Base-by-base conservation (phyloP, 2,797 vertebrate species). In the Poeciliopsis turneri region DNA sequence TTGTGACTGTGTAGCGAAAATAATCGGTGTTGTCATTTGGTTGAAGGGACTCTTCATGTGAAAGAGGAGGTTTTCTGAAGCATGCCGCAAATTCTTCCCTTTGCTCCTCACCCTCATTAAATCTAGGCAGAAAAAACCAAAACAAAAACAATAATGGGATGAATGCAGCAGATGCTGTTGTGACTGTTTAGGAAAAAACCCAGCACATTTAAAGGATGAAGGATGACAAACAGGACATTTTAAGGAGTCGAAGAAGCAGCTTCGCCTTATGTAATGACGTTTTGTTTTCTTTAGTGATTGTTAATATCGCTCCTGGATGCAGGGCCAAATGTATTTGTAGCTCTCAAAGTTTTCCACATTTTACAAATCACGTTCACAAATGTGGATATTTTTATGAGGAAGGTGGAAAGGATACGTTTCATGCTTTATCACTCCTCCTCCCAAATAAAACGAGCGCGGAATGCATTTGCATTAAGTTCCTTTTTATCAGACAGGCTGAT, bases 171-270 rank as follows among this genome's bases (percentile, higher is more conserved):
- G 13, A n/a, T 68, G 80, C 2, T 72, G 78, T 76, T 15, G 70
- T 81, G 76, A 81, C 30, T 18, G 71, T 74, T 55, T 12, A 20
- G 72, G n/a, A n/a, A 33, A 76, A 25, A 70, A 79, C 66, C 45
- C 64, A 33, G 72, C 57, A 0, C 25, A 18, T 53, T 83, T 51
- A 25, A 68, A 76, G 23, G 76, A 49, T 49, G 25, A 75, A 8
- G n/a, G 55, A 9, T 6, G 46, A n/a, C 59, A 47, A n/a, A 45
- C 64, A 20, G 72, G 72, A 76, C 68, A 74, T 41, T 71, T 39
- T 76, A 68, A 72, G 33, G 10, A 18, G 49, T 72, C 1, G 59
- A 72, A 83, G 39, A 4, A 64, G 18, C 0, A 75, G 36, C 28
- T 25, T 57, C 5, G 28, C 10, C 4, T 78, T 76, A 55, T 66